Evolutionary conservation across 1,140 invertebrate genomes (phyloP), one percentile per base, ranked within the genome.

Genomic region (Drosophila chauvacae): DNA sequence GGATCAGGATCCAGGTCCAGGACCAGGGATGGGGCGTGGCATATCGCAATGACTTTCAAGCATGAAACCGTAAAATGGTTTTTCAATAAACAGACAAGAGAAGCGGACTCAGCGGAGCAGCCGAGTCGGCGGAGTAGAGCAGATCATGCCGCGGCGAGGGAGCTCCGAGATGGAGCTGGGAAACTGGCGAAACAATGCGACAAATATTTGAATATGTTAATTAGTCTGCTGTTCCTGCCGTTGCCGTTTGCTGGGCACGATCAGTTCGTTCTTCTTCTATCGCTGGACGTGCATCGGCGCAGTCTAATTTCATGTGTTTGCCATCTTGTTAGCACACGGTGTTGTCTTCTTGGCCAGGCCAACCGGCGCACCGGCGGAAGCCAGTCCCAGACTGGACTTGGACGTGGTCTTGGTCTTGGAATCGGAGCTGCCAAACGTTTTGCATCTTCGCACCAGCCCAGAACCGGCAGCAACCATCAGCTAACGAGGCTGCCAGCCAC

Each of bases 171-270:
- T 51, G 60, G 53, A 60, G 44, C 63, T 70, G 64, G 56, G 75
- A 73, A 72, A 64, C 79, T 68, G 75, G 70, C 76, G 61, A 85
- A 88, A 87, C 84, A 87, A 87, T 87, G 84, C 84, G 85, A 88
- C 85, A 90, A 88, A 88, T 88, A 88, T 88, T 88, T 88, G 84
- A 88, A 88, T 88, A 88, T 88, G 84, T 88, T 88, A 88, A 88
- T 88, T 88, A 88, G 84, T 81, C 83, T 63, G 65, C 56, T 64
- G 75, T 82, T 82, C 70, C 61, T 47, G 66, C 62, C 62, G 57
- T 62, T 53, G 80, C 65, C 51, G 74, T 69, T 72, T 74, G 56
- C 68, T 82, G 62, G 77, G 82, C 84, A 87, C 84, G 84, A 87
- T 88, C 84, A 87, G 80, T 88, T 80, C 75, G 57, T 78, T 78